phyloP scores from a whole-genome alignment of 2,888 invertebrate genomes.

The Eupithecia pulchellata region DNA sequence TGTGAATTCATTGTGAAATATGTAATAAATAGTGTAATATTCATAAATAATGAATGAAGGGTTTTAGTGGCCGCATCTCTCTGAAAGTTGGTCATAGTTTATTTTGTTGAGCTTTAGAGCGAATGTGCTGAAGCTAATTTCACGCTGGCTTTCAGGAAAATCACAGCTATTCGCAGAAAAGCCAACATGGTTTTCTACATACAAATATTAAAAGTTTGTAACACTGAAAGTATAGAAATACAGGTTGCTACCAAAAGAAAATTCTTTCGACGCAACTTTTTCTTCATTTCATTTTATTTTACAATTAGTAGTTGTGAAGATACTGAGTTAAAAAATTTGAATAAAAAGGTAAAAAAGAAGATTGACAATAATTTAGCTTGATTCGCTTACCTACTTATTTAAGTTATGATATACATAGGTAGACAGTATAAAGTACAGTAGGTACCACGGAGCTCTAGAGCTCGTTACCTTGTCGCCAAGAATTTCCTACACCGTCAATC shows the following conservation, averaged over 20 bases:
- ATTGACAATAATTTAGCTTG: too few relatives aligned
- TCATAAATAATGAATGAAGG: neutral
- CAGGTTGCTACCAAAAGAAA: neutral
- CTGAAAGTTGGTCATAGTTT: neutral
- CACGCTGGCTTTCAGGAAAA: neutral
- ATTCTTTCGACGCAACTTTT: neutral
- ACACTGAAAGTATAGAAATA: neutral
- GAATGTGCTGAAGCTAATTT: neutral
- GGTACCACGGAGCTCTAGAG: too few relatives aligned
- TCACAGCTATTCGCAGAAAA: neutral
- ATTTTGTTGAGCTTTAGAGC: neutral
- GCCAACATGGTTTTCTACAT: neutral
- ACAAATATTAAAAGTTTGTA: too few relatives aligned
- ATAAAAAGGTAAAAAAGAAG: too few relatives aligned
- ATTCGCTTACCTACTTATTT: neutral
- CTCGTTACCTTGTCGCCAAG: constrained; percentile 47
- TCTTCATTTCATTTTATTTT: too few relatives aligned
- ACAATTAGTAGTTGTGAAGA: neutral
- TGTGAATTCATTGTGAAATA: too few relatives aligned
- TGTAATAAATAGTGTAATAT: too few relatives aligned
- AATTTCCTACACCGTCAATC: constrained; percentile 66
- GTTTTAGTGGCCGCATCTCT: neutral
- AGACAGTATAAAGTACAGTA: too few relatives aligned
- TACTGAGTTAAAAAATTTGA: neutral
- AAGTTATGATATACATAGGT: too few relatives aligned